Evolutionary conservation across 2,888 invertebrate species (phyloP), one percentile per base, ranked within the genome.

Genomic region (Agonopterix subpropinquella): DNA sequence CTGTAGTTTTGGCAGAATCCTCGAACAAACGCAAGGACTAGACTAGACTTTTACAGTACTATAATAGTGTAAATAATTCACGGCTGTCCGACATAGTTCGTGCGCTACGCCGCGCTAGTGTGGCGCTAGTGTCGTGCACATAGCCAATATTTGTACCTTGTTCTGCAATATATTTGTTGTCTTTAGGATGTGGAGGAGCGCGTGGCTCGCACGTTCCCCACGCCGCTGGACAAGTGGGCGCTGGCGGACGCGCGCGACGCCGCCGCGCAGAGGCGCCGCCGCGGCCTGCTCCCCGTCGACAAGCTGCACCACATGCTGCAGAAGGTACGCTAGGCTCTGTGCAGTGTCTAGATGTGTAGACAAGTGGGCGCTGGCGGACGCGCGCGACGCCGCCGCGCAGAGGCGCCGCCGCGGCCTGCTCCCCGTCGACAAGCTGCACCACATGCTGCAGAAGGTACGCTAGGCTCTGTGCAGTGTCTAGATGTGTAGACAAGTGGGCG

Each of bases 171-270:
- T 13, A 13, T 13, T 13, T 2, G 13, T 13, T 13, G 18, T 44
- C 44, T 2, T 15, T 85, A 95, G 91, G 98, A 98, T 86, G 96
- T 98, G 62, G 98, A 98, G 75, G 97, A 97, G 65, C 91, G 97
- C 56, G 97, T 98, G 37, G 92, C 94, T 58, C 94, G 94, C 62
- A 95, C 96, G 48, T 98, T 98, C 89, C 98, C 98, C n/a, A 94
- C 95, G 11, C 98, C 98, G 3, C 95, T 98, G 61, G 97, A 98
- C 84, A 92, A 92, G 74, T 98, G 98, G 97, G 97, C 98, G 46
- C 90, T 97, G 53, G 92, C 91, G 57, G 98, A 98, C 76, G 98
- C 98, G 11, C 93, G 94, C 59, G 95, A 94, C 68, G 94, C 95
- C 45, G 89, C 95, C 54, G 94, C 95, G 63, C 92, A 93, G 68